Evolutionary conservation across 1,140 invertebrate species (phyloP).

Genomic region (Heliconius congener): DNA sequence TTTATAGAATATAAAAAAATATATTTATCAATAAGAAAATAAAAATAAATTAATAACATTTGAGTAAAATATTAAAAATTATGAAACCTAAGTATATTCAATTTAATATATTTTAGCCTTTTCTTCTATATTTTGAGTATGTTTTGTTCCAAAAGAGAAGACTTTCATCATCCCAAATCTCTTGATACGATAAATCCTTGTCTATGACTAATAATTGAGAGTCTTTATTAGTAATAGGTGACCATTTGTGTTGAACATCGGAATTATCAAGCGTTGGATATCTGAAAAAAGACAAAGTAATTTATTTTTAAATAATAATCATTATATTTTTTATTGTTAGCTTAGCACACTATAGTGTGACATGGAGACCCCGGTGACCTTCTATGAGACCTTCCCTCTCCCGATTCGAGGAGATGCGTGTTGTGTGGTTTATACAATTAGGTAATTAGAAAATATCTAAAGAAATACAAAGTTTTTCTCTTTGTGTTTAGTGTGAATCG

Average conservation of each 20-base stretch:
- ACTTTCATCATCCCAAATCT: slow-evolving; percentile 50
- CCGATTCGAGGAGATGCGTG: no score
- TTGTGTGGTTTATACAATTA: no score
- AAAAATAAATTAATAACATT: neutral
- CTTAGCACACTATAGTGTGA: no score
- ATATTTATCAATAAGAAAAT: no score
- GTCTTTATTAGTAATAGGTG: slow-evolving; percentile 38
- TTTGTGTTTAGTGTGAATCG: no score
- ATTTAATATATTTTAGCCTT: slow-evolving; percentile 20
- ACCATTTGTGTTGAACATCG: slow-evolving; percentile 49
- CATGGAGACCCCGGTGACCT: no score
- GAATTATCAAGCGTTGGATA: neutral
- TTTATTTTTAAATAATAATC: neutral
- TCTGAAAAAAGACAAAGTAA: neutral
- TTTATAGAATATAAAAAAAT: no score
- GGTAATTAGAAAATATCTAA: no score
- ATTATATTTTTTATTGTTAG: no score
- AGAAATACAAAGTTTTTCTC: no score
- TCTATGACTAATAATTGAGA: slow-evolving; percentile 55
- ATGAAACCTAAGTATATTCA: neutral
- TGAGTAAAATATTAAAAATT: neutral
- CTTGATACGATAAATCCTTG: slow-evolving; percentile 44
- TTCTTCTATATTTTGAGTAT: slow-evolving; percentile 62
- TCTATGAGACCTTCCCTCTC: no score
- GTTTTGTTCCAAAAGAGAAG: slow-evolving; percentile 56